Percentiles rank a stretch among this genome's conserved stretches.
Conservation (phyloP, 2,888 invertebrate species). For the Cosmia pyralina region DNA sequence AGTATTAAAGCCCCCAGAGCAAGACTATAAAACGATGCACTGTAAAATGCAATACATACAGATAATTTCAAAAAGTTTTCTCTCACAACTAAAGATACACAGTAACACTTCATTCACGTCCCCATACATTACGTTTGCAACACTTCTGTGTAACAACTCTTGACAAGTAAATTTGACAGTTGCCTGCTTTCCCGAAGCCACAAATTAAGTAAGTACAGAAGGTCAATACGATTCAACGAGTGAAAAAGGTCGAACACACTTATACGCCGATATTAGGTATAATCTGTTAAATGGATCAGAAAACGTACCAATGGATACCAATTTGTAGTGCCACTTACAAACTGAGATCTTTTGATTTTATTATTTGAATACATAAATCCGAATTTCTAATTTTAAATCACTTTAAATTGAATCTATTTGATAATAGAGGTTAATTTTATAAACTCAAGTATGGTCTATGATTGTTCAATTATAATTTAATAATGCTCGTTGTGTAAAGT, state of each 20-base stretch:
- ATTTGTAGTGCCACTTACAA: neutral
- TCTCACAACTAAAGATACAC: constrained; percentile 23
- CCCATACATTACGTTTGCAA: constrained; percentile 49
- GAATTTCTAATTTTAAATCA: neutral
- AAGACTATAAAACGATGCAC: neutral
- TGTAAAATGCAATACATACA: constrained; percentile 4
- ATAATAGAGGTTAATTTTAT: neutral
- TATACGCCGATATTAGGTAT: neutral
- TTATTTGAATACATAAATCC: too few species aligned
- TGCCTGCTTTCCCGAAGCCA: constrained; percentile 67
- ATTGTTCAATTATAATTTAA: neutral
- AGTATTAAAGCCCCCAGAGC: neutral
- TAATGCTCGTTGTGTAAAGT: neutral
- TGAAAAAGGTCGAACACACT: neutral
- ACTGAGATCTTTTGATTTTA: too few species aligned
- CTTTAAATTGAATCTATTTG: too few species aligned
- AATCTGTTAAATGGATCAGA: too few species aligned
- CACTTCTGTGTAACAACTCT: constrained; percentile 66
- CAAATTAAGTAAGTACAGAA: constrained; percentile 2
- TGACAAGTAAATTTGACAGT: constrained; percentile 79
- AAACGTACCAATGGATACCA: neutral
- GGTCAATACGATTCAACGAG: neutral
- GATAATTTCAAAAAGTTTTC: constrained; percentile 25
- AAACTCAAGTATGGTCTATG: neutral
- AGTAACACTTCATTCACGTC: constrained; percentile 38